phyloP scores from a whole-genome alignment of 2,888 invertebrate genomes.

The Frankliniella fusca region DNA sequence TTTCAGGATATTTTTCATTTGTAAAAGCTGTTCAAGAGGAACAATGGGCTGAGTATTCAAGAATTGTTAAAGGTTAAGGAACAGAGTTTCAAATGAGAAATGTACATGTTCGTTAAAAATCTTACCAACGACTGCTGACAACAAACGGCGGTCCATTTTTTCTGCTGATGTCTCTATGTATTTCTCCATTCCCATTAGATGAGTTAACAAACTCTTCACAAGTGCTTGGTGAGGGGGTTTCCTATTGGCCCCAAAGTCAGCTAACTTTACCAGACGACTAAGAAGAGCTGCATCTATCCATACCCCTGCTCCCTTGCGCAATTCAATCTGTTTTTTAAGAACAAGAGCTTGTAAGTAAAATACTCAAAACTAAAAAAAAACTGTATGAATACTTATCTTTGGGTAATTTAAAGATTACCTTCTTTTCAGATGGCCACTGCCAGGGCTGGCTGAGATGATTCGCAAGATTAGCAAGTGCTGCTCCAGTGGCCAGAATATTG shows the following conservation, averaged over 20 bases:
- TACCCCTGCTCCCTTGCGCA: neutral
- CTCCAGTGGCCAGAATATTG: neutral
- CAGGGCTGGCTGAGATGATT: neutral
- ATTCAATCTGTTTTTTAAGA: neutral
- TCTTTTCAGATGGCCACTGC: neutral
- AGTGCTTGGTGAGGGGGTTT: neutral
- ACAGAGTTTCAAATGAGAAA: neutral
- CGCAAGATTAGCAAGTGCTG: neutral
- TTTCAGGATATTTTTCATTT: neutral
- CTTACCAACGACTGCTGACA: neutral
- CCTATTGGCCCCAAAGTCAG: neutral
- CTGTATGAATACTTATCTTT: neutral
- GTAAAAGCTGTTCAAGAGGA: neutral
- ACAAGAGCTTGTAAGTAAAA: neutral
- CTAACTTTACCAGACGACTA: neutral
- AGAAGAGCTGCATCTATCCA: neutral
- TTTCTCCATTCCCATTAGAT: neutral
- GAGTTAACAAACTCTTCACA: neutral
- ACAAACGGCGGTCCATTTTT: neutral
- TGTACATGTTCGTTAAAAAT: neutral
- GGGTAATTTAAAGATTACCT: neutral
- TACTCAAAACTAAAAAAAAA: neutral
- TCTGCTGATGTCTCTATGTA: constrained; percentile 2
- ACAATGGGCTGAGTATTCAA: neutral
- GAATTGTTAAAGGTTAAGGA: neutral